phyloP scores from a whole-genome alignment of 2,888 invertebrate genomes.

The Andrena haemorrhoa region DNA sequence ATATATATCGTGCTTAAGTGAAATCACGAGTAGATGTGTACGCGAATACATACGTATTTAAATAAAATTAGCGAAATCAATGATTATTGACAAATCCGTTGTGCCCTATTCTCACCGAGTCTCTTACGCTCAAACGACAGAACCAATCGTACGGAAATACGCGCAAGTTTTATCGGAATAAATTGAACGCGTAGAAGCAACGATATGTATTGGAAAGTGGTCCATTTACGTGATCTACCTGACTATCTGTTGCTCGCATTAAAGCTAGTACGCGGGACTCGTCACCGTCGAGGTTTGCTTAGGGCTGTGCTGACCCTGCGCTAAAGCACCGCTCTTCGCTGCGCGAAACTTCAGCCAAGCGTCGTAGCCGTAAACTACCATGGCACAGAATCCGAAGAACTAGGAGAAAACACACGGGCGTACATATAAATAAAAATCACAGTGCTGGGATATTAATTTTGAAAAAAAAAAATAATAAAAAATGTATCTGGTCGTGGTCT shows the following conservation, averaged over 20 bases:
- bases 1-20: slow-evolving; percentile 33
- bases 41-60: slow-evolving; percentile 8
- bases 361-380: slow-evolving; percentile 92
- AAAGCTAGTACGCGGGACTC: slow-evolving; percentile 85
- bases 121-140: slow-evolving; percentile 2
- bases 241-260: background rate
- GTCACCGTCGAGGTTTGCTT: slow-evolving; percentile 88
- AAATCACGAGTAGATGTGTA: slow-evolving; percentile 15
- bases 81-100: slow-evolving; percentile 24
- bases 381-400: slow-evolving; percentile 95
- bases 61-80: slow-evolving; percentile 17
- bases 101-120: slow-evolving; percentile 20
- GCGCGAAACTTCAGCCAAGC: slow-evolving; percentile 92
- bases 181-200: slow-evolving; percentile 40
- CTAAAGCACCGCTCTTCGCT: slow-evolving; percentile 88
- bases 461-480: no score
- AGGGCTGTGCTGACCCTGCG: slow-evolving; percentile 90
- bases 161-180: slow-evolving; percentile 24
- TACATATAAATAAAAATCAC: no score
- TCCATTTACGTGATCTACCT: slow-evolving; percentile 23
- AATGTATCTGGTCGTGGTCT: background rate
- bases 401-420: slow-evolving; percentile 84
- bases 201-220: slow-evolving; percentile 54
- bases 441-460: slow-evolving; percentile 6
- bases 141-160: slow-evolving; percentile 10